Percentiles rank a stretch among this genome's conserved stretches.
phyloP scores from a whole-genome alignment of 2,797 vertebrate species.

The Garrulus glandarius region DNA sequence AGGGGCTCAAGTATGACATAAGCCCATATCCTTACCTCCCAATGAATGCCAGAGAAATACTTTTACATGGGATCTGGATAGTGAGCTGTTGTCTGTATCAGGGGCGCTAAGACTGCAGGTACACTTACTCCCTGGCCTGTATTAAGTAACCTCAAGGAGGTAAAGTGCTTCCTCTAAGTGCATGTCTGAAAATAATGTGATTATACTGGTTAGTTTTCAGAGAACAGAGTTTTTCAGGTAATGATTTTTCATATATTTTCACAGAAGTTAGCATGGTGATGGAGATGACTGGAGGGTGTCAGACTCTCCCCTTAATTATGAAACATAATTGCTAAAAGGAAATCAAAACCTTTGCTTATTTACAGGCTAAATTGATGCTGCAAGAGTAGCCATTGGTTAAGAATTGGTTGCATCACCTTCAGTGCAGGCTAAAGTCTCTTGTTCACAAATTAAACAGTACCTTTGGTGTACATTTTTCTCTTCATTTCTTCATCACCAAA shows the following conservation, averaged over 20 bases:
- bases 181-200: background rate
- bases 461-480: background rate
- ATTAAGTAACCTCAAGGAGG: background rate
- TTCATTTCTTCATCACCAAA: constrained; percentile 33
- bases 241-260: background rate
- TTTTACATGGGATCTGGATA: background rate
- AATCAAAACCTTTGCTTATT: background rate
- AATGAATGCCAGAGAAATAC: background rate
- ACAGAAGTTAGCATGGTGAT: background rate
- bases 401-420: background rate
- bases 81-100: background rate
- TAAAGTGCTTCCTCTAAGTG: background rate
- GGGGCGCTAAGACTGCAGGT: background rate
- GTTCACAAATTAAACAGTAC: background rate
- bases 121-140: background rate
- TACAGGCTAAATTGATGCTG: background rate
- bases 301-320: background rate
- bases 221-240: background rate
- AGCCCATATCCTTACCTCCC: background rate
- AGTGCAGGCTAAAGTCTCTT: background rate
- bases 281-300: background rate
- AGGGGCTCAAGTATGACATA: background rate
- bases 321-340: background rate
- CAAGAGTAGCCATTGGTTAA: background rate
- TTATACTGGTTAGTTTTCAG: background rate